phyloP scores from a whole-genome alignment of 2,888 invertebrate genomes.

The Cerastis rubricosa region DNA sequence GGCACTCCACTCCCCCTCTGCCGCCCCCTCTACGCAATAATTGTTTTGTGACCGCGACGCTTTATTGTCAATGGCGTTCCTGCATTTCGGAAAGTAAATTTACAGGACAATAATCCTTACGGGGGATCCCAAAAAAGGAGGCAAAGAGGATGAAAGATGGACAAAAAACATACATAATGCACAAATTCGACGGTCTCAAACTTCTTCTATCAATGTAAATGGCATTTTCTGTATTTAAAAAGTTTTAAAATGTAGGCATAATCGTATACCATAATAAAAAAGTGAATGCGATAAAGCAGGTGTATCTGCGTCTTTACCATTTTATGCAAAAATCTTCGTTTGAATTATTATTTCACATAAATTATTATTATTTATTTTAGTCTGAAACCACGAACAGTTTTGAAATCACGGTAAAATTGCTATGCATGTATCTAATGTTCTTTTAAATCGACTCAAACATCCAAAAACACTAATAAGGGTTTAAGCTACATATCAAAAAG shows the following conservation, averaged over 20 bases:
- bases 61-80: conserved; percentile 33
- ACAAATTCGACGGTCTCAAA: neutral
- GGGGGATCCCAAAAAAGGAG: neutral
- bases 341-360: neutral
- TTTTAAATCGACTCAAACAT: neutral
- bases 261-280: too few species aligned
- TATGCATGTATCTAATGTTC: neutral
- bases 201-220: neutral
- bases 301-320: neutral
- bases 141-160: neutral
- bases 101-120: neutral
- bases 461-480: neutral
- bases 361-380: neutral
- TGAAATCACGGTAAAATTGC: neutral
- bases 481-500: neutral
- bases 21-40: conserved; percentile 15
- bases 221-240: neutral
- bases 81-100: conserved; percentile 29
- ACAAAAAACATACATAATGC: neutral
- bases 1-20: conserved; percentile 13
- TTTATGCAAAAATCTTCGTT: neutral
- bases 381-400: neutral
- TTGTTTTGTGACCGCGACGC: conserved; percentile 39
- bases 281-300: neutral
- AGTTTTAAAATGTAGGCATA: neutral